These are phyloP conservation scores for Esox masquinongy DNA, from an alignment of 2,797 vertebrate species.

Conservation along the genomic window DNA sequence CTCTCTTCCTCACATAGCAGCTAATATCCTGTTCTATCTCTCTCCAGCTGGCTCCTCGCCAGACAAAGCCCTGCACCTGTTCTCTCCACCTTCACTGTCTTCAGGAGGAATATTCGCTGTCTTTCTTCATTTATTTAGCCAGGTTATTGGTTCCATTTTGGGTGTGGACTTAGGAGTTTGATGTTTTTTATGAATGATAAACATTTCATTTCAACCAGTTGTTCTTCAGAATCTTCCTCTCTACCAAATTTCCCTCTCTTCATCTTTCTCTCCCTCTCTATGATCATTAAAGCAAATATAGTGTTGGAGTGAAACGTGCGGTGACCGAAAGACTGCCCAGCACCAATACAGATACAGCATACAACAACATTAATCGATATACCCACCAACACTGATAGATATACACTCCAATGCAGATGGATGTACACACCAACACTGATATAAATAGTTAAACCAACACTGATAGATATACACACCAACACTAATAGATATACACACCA, in stretches of 20 bases:
- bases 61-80: slow-evolving; percentile 49
- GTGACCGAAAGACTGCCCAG: not conserved
- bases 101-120: not conserved
- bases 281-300: not conserved
- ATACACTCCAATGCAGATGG: not conserved
- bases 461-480: not conserved
- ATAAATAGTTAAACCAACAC: not conserved
- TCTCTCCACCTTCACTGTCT: slow-evolving; percentile 32
- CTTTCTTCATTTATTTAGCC: too few species aligned
- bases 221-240: not conserved
- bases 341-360: not conserved
- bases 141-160: not conserved
- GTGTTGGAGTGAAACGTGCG: not conserved
- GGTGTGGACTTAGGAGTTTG: not conserved
- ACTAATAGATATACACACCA: not conserved
- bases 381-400: not conserved
- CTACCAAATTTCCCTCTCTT: not conserved
- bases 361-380: not conserved
- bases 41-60: slow-evolving; percentile 44
- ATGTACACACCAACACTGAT: not conserved
- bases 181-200: not conserved
- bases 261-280: too few species aligned
- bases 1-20: not conserved
- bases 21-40: not conserved
- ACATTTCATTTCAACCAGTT: not conserved